Evolutionary conservation across 2,888 invertebrate species (phyloP), one percentile per base, ranked within the genome.

Genomic region (Mesodorylaimus sp.): DNA sequence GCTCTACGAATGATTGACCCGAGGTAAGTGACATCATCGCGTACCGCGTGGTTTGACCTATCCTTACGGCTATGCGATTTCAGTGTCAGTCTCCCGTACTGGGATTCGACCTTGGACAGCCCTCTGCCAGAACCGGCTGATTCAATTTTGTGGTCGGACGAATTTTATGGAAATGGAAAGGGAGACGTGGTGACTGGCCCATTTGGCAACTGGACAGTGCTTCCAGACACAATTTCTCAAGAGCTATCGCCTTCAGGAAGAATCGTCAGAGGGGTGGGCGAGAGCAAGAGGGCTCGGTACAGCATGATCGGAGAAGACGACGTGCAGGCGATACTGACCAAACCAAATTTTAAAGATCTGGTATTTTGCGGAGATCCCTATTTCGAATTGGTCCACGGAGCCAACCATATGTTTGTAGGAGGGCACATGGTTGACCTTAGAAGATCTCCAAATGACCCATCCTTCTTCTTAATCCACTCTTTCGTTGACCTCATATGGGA

Each of bases 401-500:
- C 62, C 29, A 58, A 59, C 1, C 65, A 65, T 53, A 58, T 62
- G 43, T 65, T 58, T 54, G 58, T 66, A 19, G 64, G 65, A 10
- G 66, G 66, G 1, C 58, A 61, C 41, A 64, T 66, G 63, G 50
- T 58, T 19, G 61, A 65, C 24, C 60, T 63, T 1, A 54, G 58
- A 1, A 53, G 60, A 1, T 63, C 66, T 0, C 66, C 66, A 2
- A 66, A 63, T 43, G 68, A 68, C 53, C 65, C 68, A 2, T 55
- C 63, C 39, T 69, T 68, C 56, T 65, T 62, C 49, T 55, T 66
- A 43, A 65, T 67, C 45, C 68, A 69, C 52, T 56, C 59, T 2
- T 67, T 66, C 57, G 58, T 66, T 26, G 67, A 68, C 54, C 58
- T 59, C 43, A 54, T 66, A 2, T 68, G 66, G 60, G 67, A 68